Percentiles rank a stretch among this genome's conserved stretches.
Conservation (phyloP, 2,113 vertebrate genomes). For the Chloropsis hardwickii region DNA sequence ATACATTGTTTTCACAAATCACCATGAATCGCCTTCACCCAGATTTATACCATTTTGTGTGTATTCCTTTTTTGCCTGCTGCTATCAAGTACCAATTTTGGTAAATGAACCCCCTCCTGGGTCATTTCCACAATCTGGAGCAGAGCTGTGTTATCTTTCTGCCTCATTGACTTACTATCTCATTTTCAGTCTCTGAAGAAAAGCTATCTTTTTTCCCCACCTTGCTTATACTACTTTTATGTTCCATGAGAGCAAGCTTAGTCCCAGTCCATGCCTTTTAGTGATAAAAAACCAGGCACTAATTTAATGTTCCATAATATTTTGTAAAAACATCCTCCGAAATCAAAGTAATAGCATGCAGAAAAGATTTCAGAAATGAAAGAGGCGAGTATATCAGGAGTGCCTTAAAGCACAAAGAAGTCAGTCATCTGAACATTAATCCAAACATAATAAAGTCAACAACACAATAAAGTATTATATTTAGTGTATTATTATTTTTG, state of each 20-base stretch:
- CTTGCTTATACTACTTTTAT: slow-evolving; percentile 46
- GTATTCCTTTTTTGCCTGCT: background rate
- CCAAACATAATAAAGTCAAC: background rate
- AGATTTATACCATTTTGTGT: background rate
- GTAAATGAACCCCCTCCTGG: slow-evolving; percentile 30
- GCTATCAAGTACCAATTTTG: background rate
- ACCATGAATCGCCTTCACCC: background rate
- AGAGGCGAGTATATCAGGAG: background rate
- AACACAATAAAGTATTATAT: background rate
- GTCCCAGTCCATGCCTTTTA: slow-evolving; percentile 10
- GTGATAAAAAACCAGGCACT: slow-evolving; percentile 5
- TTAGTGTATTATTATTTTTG: slow-evolving; percentile 22
- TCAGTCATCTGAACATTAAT: slow-evolving; percentile 17
- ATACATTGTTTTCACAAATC: background rate
- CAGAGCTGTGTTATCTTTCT: slow-evolving; percentile 57
- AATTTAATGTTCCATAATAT: slow-evolving; percentile 45
- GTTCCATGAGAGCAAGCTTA: slow-evolving; percentile 15
- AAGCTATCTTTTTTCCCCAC: slow-evolving; percentile 19
- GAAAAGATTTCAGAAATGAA: slow-evolving; percentile 4
- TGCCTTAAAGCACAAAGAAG: slow-evolving; percentile 13
- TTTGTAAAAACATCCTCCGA: slow-evolving; percentile 27
- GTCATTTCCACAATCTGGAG: slow-evolving; percentile 28
- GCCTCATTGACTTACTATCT: slow-evolving; percentile 52
- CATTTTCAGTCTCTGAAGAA: slow-evolving; percentile 44
- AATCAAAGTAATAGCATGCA: slow-evolving; percentile 38